Evolutionary conservation across 37 sponge, comb jelly and placozoan genomes (phyloP).

Genomic region (Petrosia ficiformis): DNA sequence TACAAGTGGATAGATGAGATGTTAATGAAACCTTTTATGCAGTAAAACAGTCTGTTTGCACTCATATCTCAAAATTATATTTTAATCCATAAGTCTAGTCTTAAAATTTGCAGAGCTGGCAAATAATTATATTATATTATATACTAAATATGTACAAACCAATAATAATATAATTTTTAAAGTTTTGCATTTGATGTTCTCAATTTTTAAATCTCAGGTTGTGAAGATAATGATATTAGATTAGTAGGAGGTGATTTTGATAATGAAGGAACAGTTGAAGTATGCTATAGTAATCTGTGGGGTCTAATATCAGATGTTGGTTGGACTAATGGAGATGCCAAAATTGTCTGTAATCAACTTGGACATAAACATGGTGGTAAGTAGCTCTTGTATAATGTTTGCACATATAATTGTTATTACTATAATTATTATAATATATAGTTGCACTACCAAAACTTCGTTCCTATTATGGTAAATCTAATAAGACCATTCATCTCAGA

Average conservation of each 20-base stretch:
- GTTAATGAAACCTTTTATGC: no score
- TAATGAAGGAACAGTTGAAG: constrained; percentile 40
- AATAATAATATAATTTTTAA: no score
- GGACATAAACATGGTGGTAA: constrained; percentile 12
- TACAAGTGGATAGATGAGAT: no score
- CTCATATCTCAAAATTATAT: no score
- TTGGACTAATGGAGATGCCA: constrained; percentile 41
- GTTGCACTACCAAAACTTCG: not conserved
- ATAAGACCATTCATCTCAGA: not conserved
- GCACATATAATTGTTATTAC: no score
- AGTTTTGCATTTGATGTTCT: not conserved
- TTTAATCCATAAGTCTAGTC: no score
- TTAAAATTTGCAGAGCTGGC: no score
- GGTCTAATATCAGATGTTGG: constrained; percentile 33
- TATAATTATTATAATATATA: no score
- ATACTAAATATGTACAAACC: no score
- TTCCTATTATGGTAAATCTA: not conserved
- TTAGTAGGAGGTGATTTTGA: constrained; percentile 6
- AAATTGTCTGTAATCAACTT: constrained; percentile 48
- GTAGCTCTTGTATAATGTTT: not conserved
- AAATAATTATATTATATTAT: no score
- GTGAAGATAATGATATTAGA: constrained; percentile 15
- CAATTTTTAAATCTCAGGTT: no score
- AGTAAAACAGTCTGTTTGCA: no score
- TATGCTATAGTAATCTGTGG: constrained; percentile 34